These are phyloP conservation scores for Tinamus major DNA, from an alignment of 2,797 vertebrate genomes.

Conservation along the genomic window DNA sequence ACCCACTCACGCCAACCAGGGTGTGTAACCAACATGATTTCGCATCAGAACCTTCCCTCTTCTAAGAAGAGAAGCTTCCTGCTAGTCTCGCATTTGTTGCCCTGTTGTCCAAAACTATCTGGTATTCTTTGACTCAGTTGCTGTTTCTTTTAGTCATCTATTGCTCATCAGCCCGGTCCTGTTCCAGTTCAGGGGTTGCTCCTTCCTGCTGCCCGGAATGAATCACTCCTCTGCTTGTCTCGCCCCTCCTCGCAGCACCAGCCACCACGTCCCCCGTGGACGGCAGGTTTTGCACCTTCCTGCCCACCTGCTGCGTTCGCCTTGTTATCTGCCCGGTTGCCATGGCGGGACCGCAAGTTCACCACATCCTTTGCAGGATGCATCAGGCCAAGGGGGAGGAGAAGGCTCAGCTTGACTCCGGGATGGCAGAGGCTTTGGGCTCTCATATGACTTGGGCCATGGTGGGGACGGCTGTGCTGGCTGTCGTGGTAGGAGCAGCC, in stretches of 20 bases:
- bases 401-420: neutral
- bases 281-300: slow-evolving; percentile 39
- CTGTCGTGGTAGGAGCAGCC: neutral
- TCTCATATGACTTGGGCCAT: neutral
- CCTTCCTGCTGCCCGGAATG: neutral
- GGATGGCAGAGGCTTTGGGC: neutral
- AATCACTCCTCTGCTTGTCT: neutral
- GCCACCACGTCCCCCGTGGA: slow-evolving; percentile 11
- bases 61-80: neutral
- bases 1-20: neutral
- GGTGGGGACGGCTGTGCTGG: neutral
- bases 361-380: slow-evolving; percentile 49
- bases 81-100: neutral
- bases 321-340: neutral
- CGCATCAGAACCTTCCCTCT: neutral
- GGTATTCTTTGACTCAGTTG: neutral
- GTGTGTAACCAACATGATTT: neutral
- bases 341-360: neutral
- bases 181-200: neutral
- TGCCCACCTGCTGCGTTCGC: slow-evolving; percentile 39
- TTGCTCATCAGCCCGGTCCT: neutral
- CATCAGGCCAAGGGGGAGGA: fast-evolving
- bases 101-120: neutral
- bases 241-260: neutral
- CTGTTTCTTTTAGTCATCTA: neutral